phyloP scores from a whole-genome alignment of 2,888 invertebrate genomes.

The Labia minor region DNA sequence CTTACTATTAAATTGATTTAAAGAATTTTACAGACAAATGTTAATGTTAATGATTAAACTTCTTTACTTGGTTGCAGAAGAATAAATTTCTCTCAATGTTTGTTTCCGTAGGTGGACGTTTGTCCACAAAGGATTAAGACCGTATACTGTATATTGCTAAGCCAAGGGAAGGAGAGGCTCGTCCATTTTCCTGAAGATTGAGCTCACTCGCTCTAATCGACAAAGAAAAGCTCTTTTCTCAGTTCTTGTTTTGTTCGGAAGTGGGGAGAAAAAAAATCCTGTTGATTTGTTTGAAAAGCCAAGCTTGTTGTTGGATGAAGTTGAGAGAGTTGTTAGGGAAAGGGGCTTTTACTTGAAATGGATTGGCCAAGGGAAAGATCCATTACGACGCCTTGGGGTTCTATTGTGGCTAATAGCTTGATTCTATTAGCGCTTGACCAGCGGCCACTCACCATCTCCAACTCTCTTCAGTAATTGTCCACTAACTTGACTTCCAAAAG shows the following conservation, averaged over 20 bases:
- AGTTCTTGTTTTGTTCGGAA: conserved; percentile 18
- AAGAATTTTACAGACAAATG: too few species aligned
- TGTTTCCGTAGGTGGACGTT: not conserved
- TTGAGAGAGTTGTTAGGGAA: not conserved
- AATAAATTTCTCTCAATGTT: conserved; percentile 1
- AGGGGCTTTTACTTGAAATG: conserved; percentile 22
- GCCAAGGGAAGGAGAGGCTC: not conserved
- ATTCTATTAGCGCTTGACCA: conserved; percentile 22
- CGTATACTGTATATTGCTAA: not conserved
- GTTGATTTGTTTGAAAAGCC: conserved; percentile 13
- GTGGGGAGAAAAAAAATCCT: not conserved
- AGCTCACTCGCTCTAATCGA: conserved; percentile 26
- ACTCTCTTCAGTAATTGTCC: conserved; percentile 14
- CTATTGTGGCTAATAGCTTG: conserved; percentile 26
- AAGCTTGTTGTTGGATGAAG: not conserved
- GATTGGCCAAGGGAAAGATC: conserved; percentile 18
- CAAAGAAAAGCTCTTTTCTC: conserved; percentile 27
- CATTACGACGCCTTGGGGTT: not conserved
- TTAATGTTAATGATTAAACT: too few species aligned
- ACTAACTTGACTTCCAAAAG: conserved; percentile 7
- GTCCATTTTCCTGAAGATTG: conserved; percentile 25
- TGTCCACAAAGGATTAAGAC: conserved; percentile 13
- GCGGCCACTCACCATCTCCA: not conserved
- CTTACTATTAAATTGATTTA: too few species aligned
- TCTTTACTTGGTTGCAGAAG: too few species aligned